Base-by-base conservation (phyloP, 2,888 invertebrate species). In the Oxycera nigricornis region DNA sequence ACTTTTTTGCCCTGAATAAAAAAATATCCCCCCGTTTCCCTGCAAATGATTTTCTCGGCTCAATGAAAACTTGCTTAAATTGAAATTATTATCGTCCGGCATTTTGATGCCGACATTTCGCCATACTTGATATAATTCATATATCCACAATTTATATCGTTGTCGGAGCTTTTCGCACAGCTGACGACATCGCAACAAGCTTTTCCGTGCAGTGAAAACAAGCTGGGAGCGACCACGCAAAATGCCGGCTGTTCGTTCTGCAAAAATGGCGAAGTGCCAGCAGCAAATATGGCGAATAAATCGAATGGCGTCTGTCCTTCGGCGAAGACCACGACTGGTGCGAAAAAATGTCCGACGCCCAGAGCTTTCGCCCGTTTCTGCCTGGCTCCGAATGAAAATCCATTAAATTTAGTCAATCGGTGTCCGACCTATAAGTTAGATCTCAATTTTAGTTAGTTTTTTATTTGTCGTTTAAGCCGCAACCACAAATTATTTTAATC, bases 371-470 rank as follows among this genome's bases (percentile, higher is more conserved):
- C 14, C 20, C 17, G 46, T 26, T 24, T n/a, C n/a, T 20, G 35
- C 20, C 59, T n/a, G 57, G 52, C 28, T 20, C 35, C 14, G 57
- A 72, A 30, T n/a, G n/a, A 50, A 31, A 52, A 41, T n/a, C n/a
- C n/a, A n/a, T 72, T 75, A 46, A 62, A 50, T 50, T 84, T 80
- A 84, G 85, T 84, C 84, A 84, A 84, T 85, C 84, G 84, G 84
- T 84, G 84, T 84, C 84, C 85, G 84, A 81, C 84, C 84, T 84
- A 84, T 84, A 84, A 83, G 83, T 84, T 83, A 84, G 84, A 84
- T 83, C 83, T 82, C 81, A 81, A 78, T 76, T 74, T 62, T 68
- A 59, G 73, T 76, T 77, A 76, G 57, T 61, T 31, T 73, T 72
- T 73, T 62, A 26, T n/a, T n/a, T n/a, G n/a, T n/a, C n/a, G n/a